Conservation (phyloP, 1,140 invertebrate species). For the Gyrodactylus salaris region DNA sequence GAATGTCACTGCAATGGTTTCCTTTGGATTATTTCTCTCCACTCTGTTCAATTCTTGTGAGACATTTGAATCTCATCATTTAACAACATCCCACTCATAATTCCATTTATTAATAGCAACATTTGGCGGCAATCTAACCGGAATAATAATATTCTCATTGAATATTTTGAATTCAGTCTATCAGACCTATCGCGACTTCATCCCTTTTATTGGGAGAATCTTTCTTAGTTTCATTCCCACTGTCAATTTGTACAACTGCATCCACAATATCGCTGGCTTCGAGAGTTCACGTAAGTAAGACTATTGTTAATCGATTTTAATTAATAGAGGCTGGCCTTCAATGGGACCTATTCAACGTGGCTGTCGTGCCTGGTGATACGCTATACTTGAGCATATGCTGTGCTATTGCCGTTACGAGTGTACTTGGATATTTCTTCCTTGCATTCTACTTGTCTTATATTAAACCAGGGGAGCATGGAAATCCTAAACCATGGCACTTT, state of each 20-base stretch:
- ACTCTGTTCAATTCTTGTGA: background rate
- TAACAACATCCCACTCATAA: background rate
- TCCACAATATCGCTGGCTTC: background rate
- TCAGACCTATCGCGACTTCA: background rate
- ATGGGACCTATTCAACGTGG: background rate
- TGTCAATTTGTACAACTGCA: background rate
- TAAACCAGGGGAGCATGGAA: background rate
- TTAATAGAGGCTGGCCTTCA: background rate
- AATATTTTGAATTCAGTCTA: background rate
- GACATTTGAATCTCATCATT: background rate
- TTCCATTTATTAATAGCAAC: background rate
- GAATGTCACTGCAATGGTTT: background rate
- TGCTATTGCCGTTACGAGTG: background rate
- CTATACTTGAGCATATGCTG: background rate
- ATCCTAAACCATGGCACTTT: background rate
- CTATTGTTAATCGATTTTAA: background rate
- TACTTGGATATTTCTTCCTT: background rate
- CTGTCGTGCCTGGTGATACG: background rate
- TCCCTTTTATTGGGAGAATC: background rate
- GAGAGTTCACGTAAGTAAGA: background rate
- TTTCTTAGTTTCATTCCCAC: background rate
- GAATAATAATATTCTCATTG: background rate
- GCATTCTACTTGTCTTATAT: background rate
- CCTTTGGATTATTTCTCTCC: background rate
- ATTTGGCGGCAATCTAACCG: background rate